A percentile compares a stretch with the other conserved stretches of the same genome.
Conservation (phyloP, 2,113 vertebrate genomes). For the Pangasianodon gigas region DNA sequence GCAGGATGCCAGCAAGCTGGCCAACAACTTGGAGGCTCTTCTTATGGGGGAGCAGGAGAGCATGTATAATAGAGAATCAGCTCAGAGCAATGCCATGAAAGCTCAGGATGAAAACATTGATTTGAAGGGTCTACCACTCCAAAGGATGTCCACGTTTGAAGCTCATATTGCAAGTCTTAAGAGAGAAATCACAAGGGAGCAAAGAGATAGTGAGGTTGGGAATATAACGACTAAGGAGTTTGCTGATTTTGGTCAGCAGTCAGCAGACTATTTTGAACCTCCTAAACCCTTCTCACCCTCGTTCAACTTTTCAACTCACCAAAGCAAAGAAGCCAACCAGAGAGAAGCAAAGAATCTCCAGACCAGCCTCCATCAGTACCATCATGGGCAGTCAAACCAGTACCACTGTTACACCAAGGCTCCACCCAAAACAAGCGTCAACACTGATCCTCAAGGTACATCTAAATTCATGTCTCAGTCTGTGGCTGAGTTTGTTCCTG, state of each 20-base stretch:
- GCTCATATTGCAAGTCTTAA: conserved; percentile 48
- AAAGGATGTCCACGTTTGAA: conserved; percentile 51
- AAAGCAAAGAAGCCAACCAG: conserved; percentile 54
- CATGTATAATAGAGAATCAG: conserved; percentile 37
- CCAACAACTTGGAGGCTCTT: conserved; percentile 61
- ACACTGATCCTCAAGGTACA: conserved; percentile 11
- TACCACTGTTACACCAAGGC: conserved; percentile 54
- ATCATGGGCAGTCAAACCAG: conserved; percentile 54
- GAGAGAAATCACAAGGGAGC: conserved; percentile 55
- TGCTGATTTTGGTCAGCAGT: conserved; percentile 51
- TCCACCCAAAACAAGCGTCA: conserved; percentile 22
- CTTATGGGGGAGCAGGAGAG: conserved; percentile 53
- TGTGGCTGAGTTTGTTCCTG: conserved; percentile 51
- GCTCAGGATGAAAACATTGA: conserved; percentile 58
- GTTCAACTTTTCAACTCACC: conserved; percentile 52
- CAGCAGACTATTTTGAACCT: conserved; percentile 43
- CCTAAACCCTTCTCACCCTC: conserved; percentile 49
- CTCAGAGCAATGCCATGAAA: conserved; percentile 59
- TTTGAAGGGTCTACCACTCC: conserved; percentile 61
- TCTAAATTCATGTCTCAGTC: conserved; percentile 53
- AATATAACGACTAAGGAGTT: conserved; percentile 54
- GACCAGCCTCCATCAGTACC: conserved; percentile 54
- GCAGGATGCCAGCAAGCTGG: conserved; percentile 63
- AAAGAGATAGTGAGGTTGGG: conserved; percentile 51
- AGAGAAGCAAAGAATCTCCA: conserved; percentile 48